Conservation (phyloP, 1,140 invertebrate species). For the Brachionus sp. region DNA sequence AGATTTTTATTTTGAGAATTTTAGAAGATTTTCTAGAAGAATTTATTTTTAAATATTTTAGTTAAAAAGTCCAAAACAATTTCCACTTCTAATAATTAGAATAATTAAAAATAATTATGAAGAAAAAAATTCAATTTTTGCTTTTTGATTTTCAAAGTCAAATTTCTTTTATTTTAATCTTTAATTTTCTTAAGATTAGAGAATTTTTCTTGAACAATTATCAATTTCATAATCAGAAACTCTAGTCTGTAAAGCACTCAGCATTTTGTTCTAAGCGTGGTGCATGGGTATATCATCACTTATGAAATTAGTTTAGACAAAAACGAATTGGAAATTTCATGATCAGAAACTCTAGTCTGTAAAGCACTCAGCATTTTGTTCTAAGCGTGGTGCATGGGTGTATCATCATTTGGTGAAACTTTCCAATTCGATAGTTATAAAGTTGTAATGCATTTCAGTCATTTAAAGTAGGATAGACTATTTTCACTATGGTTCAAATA, state of each 20-base stretch:
- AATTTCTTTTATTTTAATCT: too few relatives aligned
- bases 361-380: conserved; percentile 2
- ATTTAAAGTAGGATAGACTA: not conserved
- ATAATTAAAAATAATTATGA: too few relatives aligned
- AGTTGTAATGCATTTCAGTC: not conserved
- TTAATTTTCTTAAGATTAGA: too few relatives aligned
- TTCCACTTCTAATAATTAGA: too few relatives aligned
- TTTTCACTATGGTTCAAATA: conserved; percentile 6
- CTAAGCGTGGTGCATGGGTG: conserved; percentile 33
- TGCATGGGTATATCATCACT: conserved; percentile 23
- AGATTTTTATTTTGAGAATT: too few relatives aligned
- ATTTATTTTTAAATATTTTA: too few relatives aligned
- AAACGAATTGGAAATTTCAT: not conserved
- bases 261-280: conserved; percentile 25
- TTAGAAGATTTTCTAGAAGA: too few relatives aligned
- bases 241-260: conserved; percentile 34
- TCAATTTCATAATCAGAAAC: conserved; percentile 40
- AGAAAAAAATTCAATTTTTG: too few relatives aligned
- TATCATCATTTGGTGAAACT: conserved; percentile 13
- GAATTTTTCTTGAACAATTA: too few relatives aligned
- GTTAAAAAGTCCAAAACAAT: too few relatives aligned
- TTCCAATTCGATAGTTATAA: not conserved
- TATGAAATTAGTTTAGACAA: not conserved
- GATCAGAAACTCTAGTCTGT: conserved; percentile 29
- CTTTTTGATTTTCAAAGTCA: too few relatives aligned